Evolutionary conservation across 2,888 invertebrate species (phyloP).

Genomic region (Alentia gelatinosa): DNA sequence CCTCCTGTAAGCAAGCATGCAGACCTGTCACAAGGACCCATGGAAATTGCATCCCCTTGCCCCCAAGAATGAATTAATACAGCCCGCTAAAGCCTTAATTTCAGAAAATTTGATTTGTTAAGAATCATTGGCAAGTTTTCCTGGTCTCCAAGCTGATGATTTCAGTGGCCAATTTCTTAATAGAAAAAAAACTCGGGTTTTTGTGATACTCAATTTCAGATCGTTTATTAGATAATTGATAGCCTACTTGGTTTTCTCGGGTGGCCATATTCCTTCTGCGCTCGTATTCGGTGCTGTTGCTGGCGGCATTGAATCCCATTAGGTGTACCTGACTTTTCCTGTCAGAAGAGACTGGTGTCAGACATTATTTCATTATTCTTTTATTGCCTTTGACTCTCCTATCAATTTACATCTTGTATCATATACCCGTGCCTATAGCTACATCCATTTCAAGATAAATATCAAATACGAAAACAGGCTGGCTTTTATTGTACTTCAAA

Average conservation of each 20-base stretch:
- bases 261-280: background rate
- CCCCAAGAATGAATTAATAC: background rate
- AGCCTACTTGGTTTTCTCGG: background rate
- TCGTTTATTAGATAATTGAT: background rate
- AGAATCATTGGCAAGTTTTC: slow-evolving; percentile 7
- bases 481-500: no score
- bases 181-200: background rate
- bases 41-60: no score
- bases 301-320: background rate
- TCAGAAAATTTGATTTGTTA: background rate
- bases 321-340: background rate
- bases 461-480: no score
- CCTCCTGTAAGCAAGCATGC: no score
- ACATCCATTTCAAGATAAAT: no score
- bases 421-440: no score
- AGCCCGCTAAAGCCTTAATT: background rate
- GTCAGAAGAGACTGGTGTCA: no score
- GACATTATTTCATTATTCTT: no score
- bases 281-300: background rate
- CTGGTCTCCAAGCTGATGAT: background rate
- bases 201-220: slow-evolving; percentile 20
- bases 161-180: background rate
- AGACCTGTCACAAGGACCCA: no score
- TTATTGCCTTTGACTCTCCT: no score
- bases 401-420: no score